These are phyloP conservation scores for Macrophya alboannulata DNA, from an alignment of 2,888 invertebrate genomes.

Conservation along the genomic window DNA sequence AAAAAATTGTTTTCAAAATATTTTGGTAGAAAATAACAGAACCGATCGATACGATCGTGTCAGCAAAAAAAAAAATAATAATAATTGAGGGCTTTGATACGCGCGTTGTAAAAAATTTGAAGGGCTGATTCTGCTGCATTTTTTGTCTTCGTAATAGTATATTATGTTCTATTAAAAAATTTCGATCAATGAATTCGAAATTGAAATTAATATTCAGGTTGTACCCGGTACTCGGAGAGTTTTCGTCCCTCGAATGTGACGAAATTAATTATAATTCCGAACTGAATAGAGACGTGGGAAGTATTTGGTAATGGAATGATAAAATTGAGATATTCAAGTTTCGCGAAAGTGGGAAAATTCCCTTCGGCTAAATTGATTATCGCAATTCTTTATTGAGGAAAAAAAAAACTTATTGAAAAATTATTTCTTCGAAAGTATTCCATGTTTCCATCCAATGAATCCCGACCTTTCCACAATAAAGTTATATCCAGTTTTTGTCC, in stretches of 20 bases:
- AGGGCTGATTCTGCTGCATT: not conserved
- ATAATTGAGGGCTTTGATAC: not conserved
- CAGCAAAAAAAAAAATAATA: too few relatives aligned
- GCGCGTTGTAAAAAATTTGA: not conserved
- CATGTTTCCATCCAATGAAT: not conserved
- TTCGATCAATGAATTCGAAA: constrained; percentile 14
- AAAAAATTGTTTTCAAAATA: constrained; percentile 57
- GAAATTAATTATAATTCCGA: constrained; percentile 10
- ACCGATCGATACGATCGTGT: not conserved
- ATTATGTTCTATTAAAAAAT: not conserved
- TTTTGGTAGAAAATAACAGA: constrained; percentile 44
- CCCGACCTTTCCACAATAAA: not conserved
- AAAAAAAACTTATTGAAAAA: not conserved
- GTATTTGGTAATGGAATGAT: not conserved
- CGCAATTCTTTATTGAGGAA: not conserved
- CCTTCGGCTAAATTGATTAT: not conserved
- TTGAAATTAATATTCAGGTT: not conserved
- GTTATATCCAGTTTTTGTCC: not conserved
- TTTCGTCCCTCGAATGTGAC: not conserved
- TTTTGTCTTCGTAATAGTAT: not conserved
- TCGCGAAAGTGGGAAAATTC: not conserved
- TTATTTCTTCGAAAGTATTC: not conserved
- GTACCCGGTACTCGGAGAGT: not conserved
- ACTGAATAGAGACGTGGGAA: not conserved
- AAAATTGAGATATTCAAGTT: constrained; percentile 21